These are phyloP conservation scores for Oryzias woworae DNA, from an alignment of 2,113 vertebrate genomes.

Conservation along the genomic window DNA sequence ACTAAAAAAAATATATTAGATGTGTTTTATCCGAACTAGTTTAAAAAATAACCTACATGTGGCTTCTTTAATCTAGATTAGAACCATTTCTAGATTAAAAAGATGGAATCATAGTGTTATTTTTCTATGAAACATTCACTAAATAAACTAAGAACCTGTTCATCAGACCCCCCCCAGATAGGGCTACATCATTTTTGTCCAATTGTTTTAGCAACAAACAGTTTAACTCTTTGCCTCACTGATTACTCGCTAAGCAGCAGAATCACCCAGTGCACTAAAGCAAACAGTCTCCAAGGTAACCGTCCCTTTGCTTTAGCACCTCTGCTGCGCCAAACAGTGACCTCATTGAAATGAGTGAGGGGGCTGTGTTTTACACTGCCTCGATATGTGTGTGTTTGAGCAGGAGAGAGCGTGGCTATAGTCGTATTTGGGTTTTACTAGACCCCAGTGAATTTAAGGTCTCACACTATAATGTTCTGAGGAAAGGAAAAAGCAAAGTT, in stretches of 20 bases:
- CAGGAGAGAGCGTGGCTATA: conserved; percentile 1
- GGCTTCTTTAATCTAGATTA: neutral
- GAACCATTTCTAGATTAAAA: neutral
- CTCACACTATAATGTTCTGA: neutral
- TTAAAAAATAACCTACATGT: neutral
- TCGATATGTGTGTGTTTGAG: conserved; percentile 19
- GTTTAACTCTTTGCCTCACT: neutral
- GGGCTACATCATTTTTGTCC: neutral
- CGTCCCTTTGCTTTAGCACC: conserved; percentile 2
- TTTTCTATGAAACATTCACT: neutral
- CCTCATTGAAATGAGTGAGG: conserved; percentile 35
- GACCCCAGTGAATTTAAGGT: neutral
- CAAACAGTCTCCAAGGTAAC: conserved; percentile 21
- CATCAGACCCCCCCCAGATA: neutral
- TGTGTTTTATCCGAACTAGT: conserved; percentile 8
- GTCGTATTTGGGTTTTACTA: conserved; percentile 3
- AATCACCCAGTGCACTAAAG: conserved; percentile 7
- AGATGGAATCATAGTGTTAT: neutral
- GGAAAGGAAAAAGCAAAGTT: neutral
- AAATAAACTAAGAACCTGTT: neutral
- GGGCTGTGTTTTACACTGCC: conserved; percentile 7
- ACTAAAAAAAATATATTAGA: conserved; percentile 6
- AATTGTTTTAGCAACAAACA: neutral
- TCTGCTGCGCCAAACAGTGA: conserved; percentile 7
- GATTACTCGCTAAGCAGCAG: neutral